A percentile compares a stretch with the other conserved stretches of the same genome.
Evolutionary conservation across 1,140 invertebrate genomes (phyloP).

Genomic region (Bilobella aurantiaca): DNA sequence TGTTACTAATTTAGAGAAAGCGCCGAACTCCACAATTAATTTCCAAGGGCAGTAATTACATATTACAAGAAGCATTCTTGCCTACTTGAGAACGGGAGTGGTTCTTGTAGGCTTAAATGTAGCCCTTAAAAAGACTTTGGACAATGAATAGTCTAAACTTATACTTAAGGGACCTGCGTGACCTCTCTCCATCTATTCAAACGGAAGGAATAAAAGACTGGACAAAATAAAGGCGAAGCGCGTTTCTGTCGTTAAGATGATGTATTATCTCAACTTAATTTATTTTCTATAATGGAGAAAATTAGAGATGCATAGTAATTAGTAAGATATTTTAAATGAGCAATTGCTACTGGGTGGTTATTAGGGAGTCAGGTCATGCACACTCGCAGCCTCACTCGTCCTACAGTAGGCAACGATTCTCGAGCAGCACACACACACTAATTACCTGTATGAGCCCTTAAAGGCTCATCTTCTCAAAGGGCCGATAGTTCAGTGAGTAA

Average conservation of each 20-base stretch:
- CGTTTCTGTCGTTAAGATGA: conserved; percentile 1
- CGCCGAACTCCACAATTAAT: too few species aligned
- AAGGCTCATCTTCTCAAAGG: too few species aligned
- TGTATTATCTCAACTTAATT: conserved; percentile 3
- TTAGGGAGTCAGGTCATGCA: conserved; percentile 1
- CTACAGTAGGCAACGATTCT: neutral
- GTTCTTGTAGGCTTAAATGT: too few species aligned
- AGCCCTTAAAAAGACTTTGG: too few species aligned
- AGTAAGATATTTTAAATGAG: conserved; percentile 7
- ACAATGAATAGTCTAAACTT: too few species aligned
- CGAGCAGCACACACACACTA: neutral
- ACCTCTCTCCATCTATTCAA: neutral
- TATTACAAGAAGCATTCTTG: too few species aligned
- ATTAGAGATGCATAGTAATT: conserved; percentile 6
- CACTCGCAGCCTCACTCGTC: too few species aligned
- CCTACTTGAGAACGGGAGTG: neutral
- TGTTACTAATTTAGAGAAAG: too few species aligned
- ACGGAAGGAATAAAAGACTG: neutral
- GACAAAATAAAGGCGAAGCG: neutral
- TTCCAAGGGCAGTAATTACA: too few species aligned
- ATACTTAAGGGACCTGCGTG: neutral
- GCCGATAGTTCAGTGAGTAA: neutral
- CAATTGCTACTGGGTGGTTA: conserved; percentile 6
- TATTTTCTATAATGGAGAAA: neutral
- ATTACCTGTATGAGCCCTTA: too few species aligned